phyloP scores from a whole-genome alignment of 1,140 invertebrate species.

The Tetraneura akinire region DNA sequence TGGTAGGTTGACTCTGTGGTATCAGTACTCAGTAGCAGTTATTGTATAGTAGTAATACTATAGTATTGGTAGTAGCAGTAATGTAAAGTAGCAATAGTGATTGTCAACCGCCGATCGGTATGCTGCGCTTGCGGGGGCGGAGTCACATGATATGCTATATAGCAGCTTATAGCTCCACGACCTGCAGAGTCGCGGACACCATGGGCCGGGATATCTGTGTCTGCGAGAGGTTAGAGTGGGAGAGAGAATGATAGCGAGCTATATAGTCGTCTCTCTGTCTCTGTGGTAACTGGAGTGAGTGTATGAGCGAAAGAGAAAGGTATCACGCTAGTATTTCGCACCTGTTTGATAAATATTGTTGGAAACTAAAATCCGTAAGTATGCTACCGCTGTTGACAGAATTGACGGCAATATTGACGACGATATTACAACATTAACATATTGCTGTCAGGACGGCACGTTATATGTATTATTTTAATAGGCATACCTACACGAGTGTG shows the following conservation, averaged over 20 bases:
- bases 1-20: not conserved
- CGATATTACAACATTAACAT: not conserved
- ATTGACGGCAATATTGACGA: not conserved
- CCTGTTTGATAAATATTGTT: constrained; percentile 41
- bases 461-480: not conserved
- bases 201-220: not conserved
- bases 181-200: not conserved
- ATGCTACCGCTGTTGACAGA: too few species aligned
- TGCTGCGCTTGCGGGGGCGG: not conserved
- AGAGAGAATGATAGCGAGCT: too few species aligned
- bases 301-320: not conserved
- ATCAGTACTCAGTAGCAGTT: not conserved
- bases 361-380: not conserved
- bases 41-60: not conserved
- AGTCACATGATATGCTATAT: not conserved
- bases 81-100: not conserved
- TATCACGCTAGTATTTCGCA: constrained; percentile 22
- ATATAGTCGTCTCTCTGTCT: too few species aligned
- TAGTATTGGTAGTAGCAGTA: not conserved
- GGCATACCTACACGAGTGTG: not conserved
- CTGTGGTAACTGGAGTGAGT: not conserved
- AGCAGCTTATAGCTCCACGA: not conserved
- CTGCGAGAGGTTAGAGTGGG: not conserved
- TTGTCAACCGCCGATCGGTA: not conserved
- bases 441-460: not conserved